Evolutionary conservation across 2,888 invertebrate species (phyloP), one percentile per base, ranked within the genome.

Genomic region (Hecatera dysodea): DNA sequence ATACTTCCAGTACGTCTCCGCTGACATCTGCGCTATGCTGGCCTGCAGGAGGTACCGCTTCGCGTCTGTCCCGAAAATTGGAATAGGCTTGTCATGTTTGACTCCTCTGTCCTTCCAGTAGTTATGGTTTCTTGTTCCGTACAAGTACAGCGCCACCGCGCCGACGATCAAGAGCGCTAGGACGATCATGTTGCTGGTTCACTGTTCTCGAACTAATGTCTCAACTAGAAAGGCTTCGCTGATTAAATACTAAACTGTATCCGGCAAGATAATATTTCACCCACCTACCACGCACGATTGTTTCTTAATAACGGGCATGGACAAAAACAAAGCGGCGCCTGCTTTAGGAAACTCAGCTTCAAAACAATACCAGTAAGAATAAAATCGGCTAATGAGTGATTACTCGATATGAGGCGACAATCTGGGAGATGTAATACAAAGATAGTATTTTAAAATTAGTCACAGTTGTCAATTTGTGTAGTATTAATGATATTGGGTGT

Each of bases 41-140:
- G 83, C 87, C 56, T 82, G 85, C 69, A 87, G 69, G 6, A 92
- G 72, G 64, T 88, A 91, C 19, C 89, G 86, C 19, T 72, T 77
- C 0, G 84, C 81, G n/a, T 92, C 89, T 7, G 88, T 93, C 0
- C 93, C 93, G 27, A 93, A 86, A 24, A 93, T 79, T 0, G 90
- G 87, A 5, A 91, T 65, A 0, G 93, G 93, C 9, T 87, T 83
- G 56, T 92, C 90, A 76, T 93, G 89, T 75, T 86, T 86, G 11
- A 94, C 87, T 12, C 91, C 90, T 66, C 86, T 87, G 46, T 85
- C 75, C 52, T 83, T 74, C 93, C 93, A 93, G 75, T 93, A 93
- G 44, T 82, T 82, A 64, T 88, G 87, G 64, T 84, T 89, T 29
- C 86, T 84, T 9, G 89, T 89, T 24, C 90, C 89, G 74, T 90